Evolutionary conservation across 2,113 vertebrate species (phyloP).

Genomic region (Ceyx cyanopectus): DNA sequence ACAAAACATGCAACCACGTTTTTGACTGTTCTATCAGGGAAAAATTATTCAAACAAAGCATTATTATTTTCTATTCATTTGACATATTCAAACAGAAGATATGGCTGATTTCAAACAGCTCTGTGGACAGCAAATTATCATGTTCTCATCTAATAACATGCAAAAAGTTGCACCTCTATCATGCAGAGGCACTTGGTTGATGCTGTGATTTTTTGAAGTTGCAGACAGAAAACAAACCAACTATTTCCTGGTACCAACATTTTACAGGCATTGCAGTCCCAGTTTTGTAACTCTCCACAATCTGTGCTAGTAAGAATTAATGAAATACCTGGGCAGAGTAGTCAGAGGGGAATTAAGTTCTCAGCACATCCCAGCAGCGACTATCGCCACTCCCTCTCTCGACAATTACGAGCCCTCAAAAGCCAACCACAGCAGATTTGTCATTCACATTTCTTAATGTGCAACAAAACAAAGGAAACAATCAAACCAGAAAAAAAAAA

Average conservation of each 20-base stretch:
- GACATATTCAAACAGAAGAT: background rate
- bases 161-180: background rate
- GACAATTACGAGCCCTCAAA: slow-evolving; percentile 18
- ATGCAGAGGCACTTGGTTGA: background rate
- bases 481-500: background rate
- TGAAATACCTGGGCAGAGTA: slow-evolving; percentile 63
- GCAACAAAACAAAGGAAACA: slow-evolving; percentile 10
- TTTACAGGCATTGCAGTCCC: background rate
- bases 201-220: background rate
- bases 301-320: slow-evolving; percentile 24
- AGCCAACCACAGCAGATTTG: slow-evolving; percentile 6
- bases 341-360: slow-evolving; percentile 51
- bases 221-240: background rate
- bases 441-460: background rate
- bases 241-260: background rate
- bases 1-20: slow-evolving; percentile 27
- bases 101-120: background rate
- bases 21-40: background rate
- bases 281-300: slow-evolving; percentile 52
- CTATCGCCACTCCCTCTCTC: background rate
- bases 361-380: slow-evolving; percentile 15
- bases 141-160: background rate
- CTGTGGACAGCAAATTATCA: background rate
- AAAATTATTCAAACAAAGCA: background rate
- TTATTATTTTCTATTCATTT: background rate